Base-by-base conservation (phyloP, 1,140 invertebrate genomes). In the Matsumurasca onukii region DNA sequence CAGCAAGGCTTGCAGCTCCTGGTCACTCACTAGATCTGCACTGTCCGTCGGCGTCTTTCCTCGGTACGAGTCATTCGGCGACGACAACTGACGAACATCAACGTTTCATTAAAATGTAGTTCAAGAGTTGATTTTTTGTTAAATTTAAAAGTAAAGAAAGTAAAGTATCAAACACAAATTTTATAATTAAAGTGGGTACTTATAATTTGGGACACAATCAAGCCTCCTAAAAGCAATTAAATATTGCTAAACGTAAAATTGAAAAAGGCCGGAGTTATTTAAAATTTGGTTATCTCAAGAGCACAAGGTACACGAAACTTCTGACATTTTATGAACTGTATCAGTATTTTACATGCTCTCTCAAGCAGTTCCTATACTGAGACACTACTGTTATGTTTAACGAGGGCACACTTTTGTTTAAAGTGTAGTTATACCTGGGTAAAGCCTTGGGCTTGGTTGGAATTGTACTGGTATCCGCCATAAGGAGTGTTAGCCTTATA, bases 1-100 rank as follows among this genome's bases (percentile, higher is more conserved):
- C 0, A 91, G 76, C 5, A 90, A 77, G 52, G 88, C 88, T 70
- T 90, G 87, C 1, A 92, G 76, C 71, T 91, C 89, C 74, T 90
- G 88, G 73, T 91, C 89, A 66, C 82, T 84, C 0, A 85, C 83
- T 57, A 61, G 29, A 82, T 84, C 29, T 80, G 71, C 30, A 48
- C 20, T 57, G 2, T 29, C 22, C 1, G 51, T 57, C 13, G 66
- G 55, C 20, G 77, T 76, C 82, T 81, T 75, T 79, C 45, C 27
- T 61, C 34, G 27, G 51, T 68, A 68, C 29, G 49, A 31, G 55
- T 31, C 31, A 29, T 51, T 51, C 22, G 59, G 31, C 25, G 68
- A 69, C 17, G 62, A 31, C 30, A 69, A 17, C 80, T 80, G 9
- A n/a, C n/a, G n/a, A n/a, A n/a, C n/a, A n/a, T n/a, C 80, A 39